Conservation (phyloP, 2,113 vertebrate genomes). For the Aegypius monachus region DNA sequence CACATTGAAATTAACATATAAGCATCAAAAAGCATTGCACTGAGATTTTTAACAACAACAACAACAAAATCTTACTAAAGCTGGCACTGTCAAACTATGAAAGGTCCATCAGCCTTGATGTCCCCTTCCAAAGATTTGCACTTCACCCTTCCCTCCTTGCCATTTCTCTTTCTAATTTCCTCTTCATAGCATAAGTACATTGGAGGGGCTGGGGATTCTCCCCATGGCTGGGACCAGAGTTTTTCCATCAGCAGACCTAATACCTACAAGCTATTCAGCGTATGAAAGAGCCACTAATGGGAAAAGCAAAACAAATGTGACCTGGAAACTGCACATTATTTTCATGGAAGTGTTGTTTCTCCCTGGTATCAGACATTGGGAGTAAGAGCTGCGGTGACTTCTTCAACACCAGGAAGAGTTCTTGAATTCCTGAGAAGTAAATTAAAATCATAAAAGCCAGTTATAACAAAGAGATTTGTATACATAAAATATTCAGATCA, state of each 20-base stretch:
- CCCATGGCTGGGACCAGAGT: neutral
- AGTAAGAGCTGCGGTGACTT: neutral
- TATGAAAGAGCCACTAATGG: neutral
- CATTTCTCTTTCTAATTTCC: neutral
- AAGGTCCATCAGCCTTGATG: neutral
- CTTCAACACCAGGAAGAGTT: neutral
- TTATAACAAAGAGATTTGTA: neutral
- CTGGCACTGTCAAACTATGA: neutral
- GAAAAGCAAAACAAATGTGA: neutral
- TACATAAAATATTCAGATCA: neutral
- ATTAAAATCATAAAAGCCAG: neutral
- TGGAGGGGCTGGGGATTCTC: neutral
- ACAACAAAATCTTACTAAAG: neutral
- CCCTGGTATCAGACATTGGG: neutral
- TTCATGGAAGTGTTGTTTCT: neutral
- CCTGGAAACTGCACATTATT: neutral
- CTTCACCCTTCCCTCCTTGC: neutral
- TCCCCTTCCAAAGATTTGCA: neutral
- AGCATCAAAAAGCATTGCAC: neutral
- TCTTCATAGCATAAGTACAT: rapidly evolving
- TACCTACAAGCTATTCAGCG: neutral
- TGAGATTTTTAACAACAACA: neutral
- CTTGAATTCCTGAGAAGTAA: neutral
- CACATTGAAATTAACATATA: neutral
- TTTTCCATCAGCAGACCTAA: neutral